Conservation (phyloP, 2,113 vertebrate genomes). For the Eublepharis macularius region DNA sequence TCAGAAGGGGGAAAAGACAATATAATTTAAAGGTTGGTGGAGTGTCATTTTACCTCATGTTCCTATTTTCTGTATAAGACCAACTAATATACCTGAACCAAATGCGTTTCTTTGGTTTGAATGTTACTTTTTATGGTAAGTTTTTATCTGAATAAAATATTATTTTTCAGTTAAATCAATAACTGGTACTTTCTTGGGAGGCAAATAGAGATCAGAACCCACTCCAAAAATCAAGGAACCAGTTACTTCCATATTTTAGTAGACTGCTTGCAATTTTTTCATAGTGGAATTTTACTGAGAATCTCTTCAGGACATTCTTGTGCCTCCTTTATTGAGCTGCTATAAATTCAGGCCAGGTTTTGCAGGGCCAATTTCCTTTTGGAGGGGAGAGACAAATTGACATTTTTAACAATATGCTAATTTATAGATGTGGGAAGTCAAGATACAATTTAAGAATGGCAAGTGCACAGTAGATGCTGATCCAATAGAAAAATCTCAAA, state of each 20-base stretch:
- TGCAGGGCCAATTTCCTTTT: not conserved
- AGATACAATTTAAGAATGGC: too few relatives aligned
- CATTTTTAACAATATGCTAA: not conserved
- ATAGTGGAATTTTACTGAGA: not conserved
- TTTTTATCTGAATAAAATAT: conserved; percentile 59
- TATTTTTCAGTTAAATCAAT: conserved; percentile 39
- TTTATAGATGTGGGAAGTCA: not conserved
- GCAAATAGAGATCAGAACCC: conserved; percentile 17
- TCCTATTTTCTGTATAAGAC: not conserved
- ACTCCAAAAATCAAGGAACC: not conserved
- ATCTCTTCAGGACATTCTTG: not conserved
- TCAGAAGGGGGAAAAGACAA: conserved; percentile 20
- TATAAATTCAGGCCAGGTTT: conserved; percentile 1
- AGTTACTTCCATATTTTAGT: not conserved
- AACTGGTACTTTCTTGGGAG: not conserved
- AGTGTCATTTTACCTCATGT: conserved; percentile 3
- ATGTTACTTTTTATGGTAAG: conserved; percentile 22
- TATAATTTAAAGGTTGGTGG: conserved; percentile 7
- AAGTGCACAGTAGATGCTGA: too few relatives aligned
- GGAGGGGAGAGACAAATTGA: not conserved
- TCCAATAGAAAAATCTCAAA: too few relatives aligned
- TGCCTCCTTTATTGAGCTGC: not conserved
- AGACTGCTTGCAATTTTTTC: conserved; percentile 1
- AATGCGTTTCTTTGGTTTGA: conserved; percentile 2
- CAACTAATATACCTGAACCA: conserved; percentile 20